Evolutionary conservation across 1,140 invertebrate species (phyloP), one percentile per base, ranked within the genome.

Genomic region (Procambarus clarkii): DNA sequence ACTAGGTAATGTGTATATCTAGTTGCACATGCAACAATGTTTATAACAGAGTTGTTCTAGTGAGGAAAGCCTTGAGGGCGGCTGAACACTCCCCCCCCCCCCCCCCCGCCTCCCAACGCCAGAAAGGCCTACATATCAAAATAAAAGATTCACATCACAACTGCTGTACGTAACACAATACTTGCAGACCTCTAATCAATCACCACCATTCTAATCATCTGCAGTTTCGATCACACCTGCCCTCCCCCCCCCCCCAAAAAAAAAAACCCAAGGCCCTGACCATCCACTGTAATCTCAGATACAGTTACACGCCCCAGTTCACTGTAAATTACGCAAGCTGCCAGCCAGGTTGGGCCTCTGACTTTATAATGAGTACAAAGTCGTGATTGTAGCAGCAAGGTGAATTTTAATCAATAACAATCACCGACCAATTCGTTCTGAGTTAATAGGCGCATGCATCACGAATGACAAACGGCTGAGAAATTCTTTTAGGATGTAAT

Each of bases 381-480:
- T 82, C 77, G 79, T 71, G 79, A 89, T 81, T 82, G 87, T 64
- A 50, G 79, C 69, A 71, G 64, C 80, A 71, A 89, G 87, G 87
- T 89, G 77, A 81, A 83, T 58, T n/a, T 74, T 79, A 82, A 89
- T 89, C 87, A 89, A 89, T 89, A n/a, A 89, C 87, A 82, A 82
- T 71, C 87, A 34, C 87, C 45, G 64, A 81, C 60, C 71, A 82
- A 89, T 76, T 60, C 87, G 81, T 80, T 64, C 44, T 44, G 64
- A 46, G 79, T 74, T 89, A 89, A 89, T 89, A 81, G 87, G 78
- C 87, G 87, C 87, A 89, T 89, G 87, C 71, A 89, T 89, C 87
- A 89, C 87, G 21, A 82, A 89, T 89, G 87, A 89, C 80, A 89
- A 89, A 89, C 87, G 87, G 48, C n/a, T 74, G 87, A 76, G 80